Evolutionary conservation across 2,797 vertebrate species (phyloP), one percentile per base, ranked within the genome.

Genomic region (Onychomys torridus): DNA sequence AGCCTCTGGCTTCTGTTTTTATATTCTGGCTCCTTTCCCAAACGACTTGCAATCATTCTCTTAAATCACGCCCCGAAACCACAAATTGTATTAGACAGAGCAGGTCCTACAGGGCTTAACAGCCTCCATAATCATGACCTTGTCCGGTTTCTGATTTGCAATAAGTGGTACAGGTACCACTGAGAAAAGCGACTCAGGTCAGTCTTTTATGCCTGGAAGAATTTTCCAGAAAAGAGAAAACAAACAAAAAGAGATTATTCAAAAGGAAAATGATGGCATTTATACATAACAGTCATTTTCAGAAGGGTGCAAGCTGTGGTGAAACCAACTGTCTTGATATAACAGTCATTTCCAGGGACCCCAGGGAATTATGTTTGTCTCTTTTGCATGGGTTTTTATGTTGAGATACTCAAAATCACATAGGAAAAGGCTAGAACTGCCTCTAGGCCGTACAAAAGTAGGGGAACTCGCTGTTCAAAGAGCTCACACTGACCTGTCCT

Each of bases 201-300:
- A 29, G 55, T 85, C 55, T 81, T 83, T 89, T 37, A 40, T 63
- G 14, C 69, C 29, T 96, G 43, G 34, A 97, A 96, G 43, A 32
- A 55, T 52, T 96, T 95, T 13, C 34, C 46, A n/a, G 88, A 86
- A 82, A 96, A 94, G 40, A 93, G n/a, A 95, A 95, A 90, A 77
- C 9, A 69, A 25, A 73, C 27, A 78, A 59, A 25, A 27, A 94
- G 83, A 32, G 6, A 91, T 77, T 83, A 85, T 34, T 82, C 61
- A 81, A 90, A 96, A 97, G 61, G 43, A n/a, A 89, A 95, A 94
- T 67, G 77, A 96, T 52, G 79, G 9, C 6, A 90, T 92, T 75
- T 63, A 49, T 94, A 96, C 91, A 90, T 84, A 93, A 32, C 61
- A 93, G 85, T 81, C 40, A 85, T 34, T 82, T 95, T 84, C 43